These are phyloP conservation scores for Entomobrya proxima DNA, from an alignment of 2,888 invertebrate genomes.

Conservation along the genomic window DNA sequence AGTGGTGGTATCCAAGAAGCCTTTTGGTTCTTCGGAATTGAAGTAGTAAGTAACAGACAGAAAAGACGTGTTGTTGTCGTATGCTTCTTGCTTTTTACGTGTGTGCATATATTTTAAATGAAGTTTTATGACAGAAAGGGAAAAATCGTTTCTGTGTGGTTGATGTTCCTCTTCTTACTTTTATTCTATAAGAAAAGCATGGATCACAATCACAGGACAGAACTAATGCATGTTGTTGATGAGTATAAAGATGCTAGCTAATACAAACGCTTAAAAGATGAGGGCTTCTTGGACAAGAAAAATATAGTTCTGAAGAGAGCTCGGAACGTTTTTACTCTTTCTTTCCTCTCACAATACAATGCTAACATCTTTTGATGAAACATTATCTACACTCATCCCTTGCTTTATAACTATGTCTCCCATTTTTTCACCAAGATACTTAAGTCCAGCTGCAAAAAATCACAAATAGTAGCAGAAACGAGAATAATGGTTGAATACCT, in stretches of 20 bases:
- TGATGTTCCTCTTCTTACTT: neutral
- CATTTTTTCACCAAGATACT: neutral
- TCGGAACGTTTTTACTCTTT: constrained; percentile 12
- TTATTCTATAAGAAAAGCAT: neutral
- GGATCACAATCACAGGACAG: neutral
- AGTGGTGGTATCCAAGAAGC: constrained; percentile 12
- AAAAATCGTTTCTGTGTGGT: constrained; percentile 40
- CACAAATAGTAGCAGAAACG: neutral
- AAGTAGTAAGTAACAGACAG: neutral
- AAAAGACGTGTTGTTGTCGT: constrained; percentile 42
- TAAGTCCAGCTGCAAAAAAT: constrained; percentile 33
- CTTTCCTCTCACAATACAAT: constrained; percentile 10
- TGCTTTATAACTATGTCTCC: constrained; percentile 16
- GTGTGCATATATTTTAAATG: constrained; percentile 39
- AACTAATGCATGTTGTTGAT: neutral
- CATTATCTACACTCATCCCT: neutral
- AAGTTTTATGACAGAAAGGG: constrained; percentile 53
- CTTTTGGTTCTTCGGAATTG: neutral
- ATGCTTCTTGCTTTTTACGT: constrained; percentile 48
- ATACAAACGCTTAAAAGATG: no score
- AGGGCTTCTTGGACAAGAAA: no score
- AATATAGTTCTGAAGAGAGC: no score
- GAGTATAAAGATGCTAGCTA: neutral
- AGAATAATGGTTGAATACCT: neutral
- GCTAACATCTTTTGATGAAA: neutral